Percentiles rank a stretch among this genome's conserved stretches.
Evolutionary conservation across 2,888 invertebrate species (phyloP).

Genomic region (Microplitis deprimator): DNA sequence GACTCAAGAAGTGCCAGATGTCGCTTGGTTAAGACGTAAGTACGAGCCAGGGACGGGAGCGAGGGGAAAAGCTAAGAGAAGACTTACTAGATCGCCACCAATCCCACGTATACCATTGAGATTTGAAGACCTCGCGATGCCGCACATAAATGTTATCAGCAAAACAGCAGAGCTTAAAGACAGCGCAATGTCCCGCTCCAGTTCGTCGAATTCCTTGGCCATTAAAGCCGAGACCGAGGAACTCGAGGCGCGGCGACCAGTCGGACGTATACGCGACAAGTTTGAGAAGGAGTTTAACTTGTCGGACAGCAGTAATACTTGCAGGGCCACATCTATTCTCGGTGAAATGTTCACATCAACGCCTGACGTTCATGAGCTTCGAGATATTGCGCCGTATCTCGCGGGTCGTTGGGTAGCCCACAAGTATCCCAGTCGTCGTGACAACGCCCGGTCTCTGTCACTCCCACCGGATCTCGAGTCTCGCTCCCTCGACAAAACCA

Average conservation of each 20-base stretch:
- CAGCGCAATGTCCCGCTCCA: constrained; percentile 41
- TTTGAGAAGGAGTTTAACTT: constrained; percentile 74
- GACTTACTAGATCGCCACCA: constrained; percentile 75
- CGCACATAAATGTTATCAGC: constrained; percentile 91
- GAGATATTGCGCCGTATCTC: constrained; percentile 84
- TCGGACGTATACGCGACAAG: constrained; percentile 80
- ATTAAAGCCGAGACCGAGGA: constrained; percentile 65
- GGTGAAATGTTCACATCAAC: constrained; percentile 87
- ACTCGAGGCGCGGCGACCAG: constrained; percentile 73
- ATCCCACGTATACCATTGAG: constrained; percentile 78
- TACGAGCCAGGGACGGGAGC: constrained; percentile 73
- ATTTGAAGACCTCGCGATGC: constrained; percentile 84
- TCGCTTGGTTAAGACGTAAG: constrained; percentile 76
- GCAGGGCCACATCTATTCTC: constrained; percentile 74
- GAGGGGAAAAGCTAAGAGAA: constrained; percentile 73
- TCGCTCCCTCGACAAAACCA: constrained; percentile 31
- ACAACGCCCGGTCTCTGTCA: constrained; percentile 79
- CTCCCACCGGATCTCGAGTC: constrained; percentile 68
- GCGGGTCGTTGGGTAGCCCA: constrained; percentile 88
- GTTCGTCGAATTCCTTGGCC: constrained; percentile 54
- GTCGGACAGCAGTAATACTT: background rate
- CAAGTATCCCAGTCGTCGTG: constrained; percentile 80
- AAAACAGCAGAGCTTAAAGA: constrained; percentile 80
- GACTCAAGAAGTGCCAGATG: constrained; percentile 75
- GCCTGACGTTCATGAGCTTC: constrained; percentile 83